Conservation (phyloP, 1,140 invertebrate species). For the Teleopsis dalmanni region DNA sequence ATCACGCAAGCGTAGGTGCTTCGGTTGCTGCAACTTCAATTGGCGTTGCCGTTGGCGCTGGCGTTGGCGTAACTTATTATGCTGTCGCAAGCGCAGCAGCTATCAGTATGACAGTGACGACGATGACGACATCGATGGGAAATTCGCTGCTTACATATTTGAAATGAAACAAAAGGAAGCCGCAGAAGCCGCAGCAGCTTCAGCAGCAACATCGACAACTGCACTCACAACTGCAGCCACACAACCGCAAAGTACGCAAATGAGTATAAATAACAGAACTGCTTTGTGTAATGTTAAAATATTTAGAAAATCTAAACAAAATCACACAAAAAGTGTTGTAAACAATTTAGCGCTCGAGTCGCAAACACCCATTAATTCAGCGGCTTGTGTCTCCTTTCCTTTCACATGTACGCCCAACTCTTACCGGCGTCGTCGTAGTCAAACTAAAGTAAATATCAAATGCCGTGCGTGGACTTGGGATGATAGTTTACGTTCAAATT, state of each 20-base stretch:
- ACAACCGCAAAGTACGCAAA: slow-evolving; percentile 4
- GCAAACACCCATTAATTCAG: neutral
- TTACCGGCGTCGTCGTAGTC: neutral
- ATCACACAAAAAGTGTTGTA: neutral
- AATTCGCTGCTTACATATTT: slow-evolving; percentile 42
- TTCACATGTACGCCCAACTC: neutral
- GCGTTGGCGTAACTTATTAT: neutral
- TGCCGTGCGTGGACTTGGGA: slow-evolving; percentile 41
- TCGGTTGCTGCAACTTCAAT: slow-evolving; percentile 12
- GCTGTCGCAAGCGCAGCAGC: neutral
- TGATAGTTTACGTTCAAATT: slow-evolving; percentile 41
- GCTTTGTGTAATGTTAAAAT: too few relatives aligned
- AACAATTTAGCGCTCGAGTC: neutral
- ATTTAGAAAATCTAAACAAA: too few relatives aligned
- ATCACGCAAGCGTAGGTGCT: slow-evolving; percentile 10
- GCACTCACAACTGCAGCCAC: neutral
- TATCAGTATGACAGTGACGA: slow-evolving; percentile 36
- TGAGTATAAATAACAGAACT: neutral
- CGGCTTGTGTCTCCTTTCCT: neutral
- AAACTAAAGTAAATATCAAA: neutral
- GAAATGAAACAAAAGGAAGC: slow-evolving; percentile 36
- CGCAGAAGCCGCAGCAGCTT: neutral
- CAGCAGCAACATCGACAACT: neutral
- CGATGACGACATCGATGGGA: slow-evolving; percentile 45
- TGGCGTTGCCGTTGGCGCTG: slow-evolving; percentile 5